A percentile compares a stretch with the other conserved stretches of the same genome.
Evolutionary conservation across 2,888 invertebrate genomes (phyloP).

Genomic region (Lochmaea crataegi): DNA sequence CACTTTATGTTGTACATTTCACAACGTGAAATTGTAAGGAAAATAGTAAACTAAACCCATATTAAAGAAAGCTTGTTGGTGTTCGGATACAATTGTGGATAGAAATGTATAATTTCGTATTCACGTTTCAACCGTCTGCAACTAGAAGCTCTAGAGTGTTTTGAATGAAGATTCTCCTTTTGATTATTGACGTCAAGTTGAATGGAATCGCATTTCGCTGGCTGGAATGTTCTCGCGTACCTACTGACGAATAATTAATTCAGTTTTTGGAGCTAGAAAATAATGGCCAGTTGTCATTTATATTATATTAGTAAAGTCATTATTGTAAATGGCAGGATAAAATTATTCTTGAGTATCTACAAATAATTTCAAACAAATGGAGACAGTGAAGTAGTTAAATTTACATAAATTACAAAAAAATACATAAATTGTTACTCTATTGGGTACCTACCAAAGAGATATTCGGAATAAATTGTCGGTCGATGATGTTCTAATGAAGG

Average conservation of each 20-base stretch:
- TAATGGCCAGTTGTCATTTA: slow-evolving; percentile 23
- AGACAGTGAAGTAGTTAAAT: no score
- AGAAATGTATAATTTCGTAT: slow-evolving; percentile 1
- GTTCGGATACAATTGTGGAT: background rate
- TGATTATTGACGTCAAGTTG: slow-evolving; percentile 27
- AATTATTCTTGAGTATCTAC: no score
- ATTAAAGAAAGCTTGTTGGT: background rate
- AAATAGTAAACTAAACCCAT: background rate
- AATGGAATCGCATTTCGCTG: slow-evolving; percentile 29
- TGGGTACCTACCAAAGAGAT: no score
- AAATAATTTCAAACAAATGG: no score
- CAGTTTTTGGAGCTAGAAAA: slow-evolving; percentile 16
- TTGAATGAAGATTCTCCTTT: slow-evolving; percentile 25
- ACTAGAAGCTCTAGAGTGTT: slow-evolving; percentile 24
- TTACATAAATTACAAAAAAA: no score
- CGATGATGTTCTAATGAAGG: no score
- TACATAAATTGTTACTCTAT: no score
- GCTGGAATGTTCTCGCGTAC: slow-evolving; percentile 21
- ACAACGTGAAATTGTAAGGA: background rate
- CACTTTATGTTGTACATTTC: background rate
- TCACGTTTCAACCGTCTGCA: slow-evolving; percentile 1
- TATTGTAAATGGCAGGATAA: no score
- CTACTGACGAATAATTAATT: slow-evolving; percentile 15
- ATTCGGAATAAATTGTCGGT: no score
- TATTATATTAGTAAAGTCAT: no score